These are phyloP conservation scores for Leptopterna dolabrata DNA, from an alignment of 2,888 invertebrate species.

Conservation along the genomic window DNA sequence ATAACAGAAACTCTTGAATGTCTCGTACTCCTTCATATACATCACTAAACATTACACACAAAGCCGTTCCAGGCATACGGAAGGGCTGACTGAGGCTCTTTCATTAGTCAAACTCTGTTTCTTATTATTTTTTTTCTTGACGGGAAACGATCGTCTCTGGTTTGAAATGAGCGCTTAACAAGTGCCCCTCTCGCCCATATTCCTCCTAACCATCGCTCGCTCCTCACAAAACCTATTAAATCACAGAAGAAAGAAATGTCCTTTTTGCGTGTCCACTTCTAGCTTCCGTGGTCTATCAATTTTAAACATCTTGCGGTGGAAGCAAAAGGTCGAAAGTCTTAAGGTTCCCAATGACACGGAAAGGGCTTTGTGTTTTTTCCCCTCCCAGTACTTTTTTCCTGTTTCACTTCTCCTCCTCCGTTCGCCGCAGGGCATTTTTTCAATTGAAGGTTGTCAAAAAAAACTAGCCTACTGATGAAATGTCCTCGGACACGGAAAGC, in stretches of 20 bases:
- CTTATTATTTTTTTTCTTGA: neutral
- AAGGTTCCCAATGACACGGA: slow-evolving; percentile 16
- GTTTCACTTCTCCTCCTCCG: neutral
- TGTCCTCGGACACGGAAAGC: slow-evolving; percentile 3
- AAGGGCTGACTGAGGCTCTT: neutral
- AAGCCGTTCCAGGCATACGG: neutral
- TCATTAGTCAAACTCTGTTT: slow-evolving; percentile 21
- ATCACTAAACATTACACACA: neutral
- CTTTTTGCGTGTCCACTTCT: slow-evolving; percentile 6
- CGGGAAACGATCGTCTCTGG: neutral
- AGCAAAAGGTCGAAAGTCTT: neutral
- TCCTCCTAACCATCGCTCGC: neutral
- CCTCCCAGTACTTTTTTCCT: neutral
- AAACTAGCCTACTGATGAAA: neutral
- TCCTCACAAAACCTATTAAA: slow-evolving; percentile 24
- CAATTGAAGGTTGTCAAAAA: slow-evolving; percentile 13
- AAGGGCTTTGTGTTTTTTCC: neutral
- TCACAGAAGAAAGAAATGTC: slow-evolving; percentile 24
- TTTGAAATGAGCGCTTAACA: slow-evolving; percentile 9
- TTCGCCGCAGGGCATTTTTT: slow-evolving; percentile 1
- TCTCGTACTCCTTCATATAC: too few relatives aligned
- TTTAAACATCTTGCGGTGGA: slow-evolving; percentile 11
- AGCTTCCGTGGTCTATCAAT: slow-evolving; percentile 29
- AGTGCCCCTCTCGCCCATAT: neutral
- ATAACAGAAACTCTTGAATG: too few relatives aligned